Base-by-base conservation (phyloP, 2,797 vertebrate species). In the Takifugu rubripes region DNA sequence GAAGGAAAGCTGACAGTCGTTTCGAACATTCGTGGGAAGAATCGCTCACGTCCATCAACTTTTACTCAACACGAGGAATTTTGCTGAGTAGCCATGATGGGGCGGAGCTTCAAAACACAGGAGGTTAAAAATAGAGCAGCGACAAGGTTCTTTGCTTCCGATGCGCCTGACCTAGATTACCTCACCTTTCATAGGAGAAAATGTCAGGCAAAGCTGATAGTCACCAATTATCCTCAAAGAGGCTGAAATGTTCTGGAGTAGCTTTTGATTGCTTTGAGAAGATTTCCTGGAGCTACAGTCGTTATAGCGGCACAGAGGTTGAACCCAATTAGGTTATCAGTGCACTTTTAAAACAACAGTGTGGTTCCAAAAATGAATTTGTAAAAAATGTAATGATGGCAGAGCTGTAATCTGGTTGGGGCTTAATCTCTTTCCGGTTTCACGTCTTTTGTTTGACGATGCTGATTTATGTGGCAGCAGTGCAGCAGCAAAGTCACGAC, bases 111-210 rank as follows among this genome's bases (percentile, higher is more conserved):
- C 61, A 78, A 75, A 72, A 51, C 53, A 59, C 61, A 56, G 56
- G 24, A 40, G 54, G 12, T 46, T 55, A 71, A 74, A 84, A 81
- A 76, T 60, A 78, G 74, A 58, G 61, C 57, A 54, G 55, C 54
- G 36, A 56, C 68, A 75, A 70, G 70, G 29, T 49, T 68, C 52
- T 64, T 58, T 49, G 31, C 60, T 74, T 49, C 52, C 64, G 66
- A 68, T 55, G 52, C 7, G 55, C 53, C 60, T 77, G 74, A 78
- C 78, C 80, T 68, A 87, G 46, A 79, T 82, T 65, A 70, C 52
- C 51, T 84, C 67, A 70, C 59, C 68, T 70, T 76, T 61, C 50
- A 52, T 52, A 59, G 46, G 58, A 64, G 49, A 70, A 72, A 78
- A 75, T 55, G 71, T 50, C 51, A 61, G 48, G 42, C 58, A 56